Base-by-base conservation (phyloP, 2,797 vertebrate species). In the Hirundo rustica region DNA sequence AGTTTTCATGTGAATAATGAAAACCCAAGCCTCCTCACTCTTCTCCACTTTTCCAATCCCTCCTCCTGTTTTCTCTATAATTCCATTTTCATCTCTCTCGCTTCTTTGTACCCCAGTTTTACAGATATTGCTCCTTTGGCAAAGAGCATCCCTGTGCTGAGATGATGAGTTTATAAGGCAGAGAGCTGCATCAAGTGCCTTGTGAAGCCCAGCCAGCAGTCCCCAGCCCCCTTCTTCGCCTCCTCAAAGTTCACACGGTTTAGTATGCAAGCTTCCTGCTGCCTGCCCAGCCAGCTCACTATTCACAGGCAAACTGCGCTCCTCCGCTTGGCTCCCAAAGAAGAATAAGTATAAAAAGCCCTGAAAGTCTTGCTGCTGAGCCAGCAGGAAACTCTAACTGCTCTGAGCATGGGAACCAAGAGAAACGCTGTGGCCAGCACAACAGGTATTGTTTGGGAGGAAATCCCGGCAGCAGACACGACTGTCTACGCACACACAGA, bases 361-460 rank as follows among this genome's bases (percentile, higher is more conserved):
- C 77, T 90, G 73, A 86, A 80, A 95, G 74, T 81, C 92, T 89
- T 83, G 82, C 93, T 96, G 95, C 94, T 80, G 92, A 91, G 93
- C 89, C 92, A 92, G 67, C 92, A 95, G 94, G 94, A 94, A 97
- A 94, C 62, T 93, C 94, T 89, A 80, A 81, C 65, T 91, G 91
- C 95, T 93, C 83, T 45, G 84, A 93, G 95, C 88, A 92, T 90
- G 88, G 90, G 95, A 93, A 95, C 84, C 66, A 47, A 78, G 79
- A 66, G 76, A 91, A 82, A 60, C 2, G 16, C 89, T 86, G 73
- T 38, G 88, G 77, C 91, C 78, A 72, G 85, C 90, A 80, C 71
- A 76, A 91, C 94, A 94, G 94, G 80, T 91, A 93, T 93, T 93
- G 89, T 95, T 92, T 89, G 87, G 68, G 75, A 96, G 95, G 96